Evolutionary conservation across 2,113 vertebrate species (phyloP), one percentile per base, ranked within the genome.

Genomic region (Chunga burmeisteri): DNA sequence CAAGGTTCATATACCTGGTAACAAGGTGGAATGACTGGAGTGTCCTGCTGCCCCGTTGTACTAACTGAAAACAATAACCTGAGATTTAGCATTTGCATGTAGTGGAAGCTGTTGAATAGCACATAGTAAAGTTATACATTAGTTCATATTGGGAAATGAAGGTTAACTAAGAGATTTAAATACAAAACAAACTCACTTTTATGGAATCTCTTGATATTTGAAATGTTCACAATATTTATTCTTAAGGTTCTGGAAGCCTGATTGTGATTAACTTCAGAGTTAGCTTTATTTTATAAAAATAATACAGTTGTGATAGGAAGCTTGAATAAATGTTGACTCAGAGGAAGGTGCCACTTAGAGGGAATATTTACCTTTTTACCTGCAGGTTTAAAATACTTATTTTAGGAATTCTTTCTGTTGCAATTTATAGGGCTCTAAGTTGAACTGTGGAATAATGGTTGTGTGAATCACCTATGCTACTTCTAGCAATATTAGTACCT

Each of bases 321-420:
- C 44, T 75, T 68, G 44, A 88, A 38, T 85, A 49, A 87, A 59
- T 89, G 90, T 90, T 86, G 79, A 92, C 74, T 92, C 32, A 78
- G n/a, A 93, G 58, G 62, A 93, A 62, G 53, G 80, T 93, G 65
- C 66, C 50, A 42, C 40, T 86, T 53, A 20, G 36, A 71, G 9
- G 26, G 47, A 88, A 29, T 88, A 91, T 84, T 95, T 92, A 66
- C n/a, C 20, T 94, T 86, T 77, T 78, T 52, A 81, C 42, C 30
- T 81, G 15, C n/a, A 61, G 68, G 44, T 67, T 91, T 86, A 62
- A 86, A 96, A 91, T 86, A 62, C n/a, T 16, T 81, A 55, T 89
- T 91, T 91, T 81, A 59, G 68, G n/a, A 74, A 42, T 58, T 56
- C 44, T 88, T 86, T 79, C 50, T 91, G 42, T 78, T 78, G 40